phyloP scores from a whole-genome alignment of 1,140 invertebrate species.

The Caenorhabditis brenneri region DNA sequence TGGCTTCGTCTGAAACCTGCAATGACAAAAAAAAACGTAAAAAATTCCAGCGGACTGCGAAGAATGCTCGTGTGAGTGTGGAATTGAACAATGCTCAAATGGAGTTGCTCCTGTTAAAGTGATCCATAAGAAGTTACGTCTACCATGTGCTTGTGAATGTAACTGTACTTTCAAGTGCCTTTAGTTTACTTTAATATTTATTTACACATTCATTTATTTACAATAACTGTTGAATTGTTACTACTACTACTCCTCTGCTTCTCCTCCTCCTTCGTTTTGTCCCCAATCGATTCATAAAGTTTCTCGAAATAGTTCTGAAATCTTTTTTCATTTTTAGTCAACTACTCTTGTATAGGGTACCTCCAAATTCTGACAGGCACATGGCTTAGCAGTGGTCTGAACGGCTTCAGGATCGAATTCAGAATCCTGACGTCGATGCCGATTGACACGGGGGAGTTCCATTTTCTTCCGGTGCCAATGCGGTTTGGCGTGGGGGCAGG shows the following conservation, averaged over 20 bases:
- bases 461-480: neutral
- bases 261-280: neutral
- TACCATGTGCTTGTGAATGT: conserved; percentile 62
- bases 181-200: neutral
- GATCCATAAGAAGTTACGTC: conserved; percentile 60
- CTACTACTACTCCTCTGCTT: no score
- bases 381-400: neutral
- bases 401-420: neutral
- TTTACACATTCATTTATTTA: neutral
- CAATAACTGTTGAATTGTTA: neutral
- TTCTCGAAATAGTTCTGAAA: neutral
- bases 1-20: no score
- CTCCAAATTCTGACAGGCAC: neutral
- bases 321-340: neutral
- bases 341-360: no score
- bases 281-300: neutral
- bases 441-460: neutral
- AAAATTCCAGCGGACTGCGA: conserved; percentile 65
- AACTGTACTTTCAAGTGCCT: conserved; percentile 50
- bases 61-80: conserved; percentile 64
- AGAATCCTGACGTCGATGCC: neutral
- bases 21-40: no score
- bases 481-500: neutral
- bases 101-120: conserved; percentile 64
- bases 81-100: conserved; percentile 64